Conservation (phyloP, 2,113 vertebrate genomes). For the Istiophorus platypterus region DNA sequence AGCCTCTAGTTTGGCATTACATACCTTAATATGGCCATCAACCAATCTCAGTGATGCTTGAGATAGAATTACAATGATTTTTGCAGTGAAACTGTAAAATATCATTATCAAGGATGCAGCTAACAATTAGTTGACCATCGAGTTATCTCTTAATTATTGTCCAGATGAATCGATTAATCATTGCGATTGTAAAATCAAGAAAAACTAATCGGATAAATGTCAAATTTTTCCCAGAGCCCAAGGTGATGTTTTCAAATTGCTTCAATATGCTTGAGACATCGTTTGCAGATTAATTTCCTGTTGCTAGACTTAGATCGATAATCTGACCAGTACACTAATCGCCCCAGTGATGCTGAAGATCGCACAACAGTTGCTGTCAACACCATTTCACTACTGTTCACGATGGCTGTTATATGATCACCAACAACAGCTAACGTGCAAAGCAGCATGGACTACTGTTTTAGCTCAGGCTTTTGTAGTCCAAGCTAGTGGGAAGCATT, state of each 20-base stretch:
- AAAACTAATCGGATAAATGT: not conserved
- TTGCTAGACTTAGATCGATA: not conserved
- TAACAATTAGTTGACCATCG: not conserved
- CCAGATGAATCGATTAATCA: not conserved
- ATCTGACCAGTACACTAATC: not conserved
- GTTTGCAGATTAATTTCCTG: not conserved
- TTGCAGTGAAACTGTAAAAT: not conserved
- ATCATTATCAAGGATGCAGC: not conserved
- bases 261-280: not conserved
- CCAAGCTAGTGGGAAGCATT: conserved; percentile 19
- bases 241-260: not conserved
- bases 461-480: conserved; percentile 14
- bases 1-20: conserved; percentile 1
- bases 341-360: not conserved
- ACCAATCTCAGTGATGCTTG: no score
- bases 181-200: not conserved
- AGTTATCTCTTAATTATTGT: not conserved
- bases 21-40: not conserved
- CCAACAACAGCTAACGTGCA: not conserved
- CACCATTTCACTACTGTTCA: not conserved
- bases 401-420: not conserved
- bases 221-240: not conserved
- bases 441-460: conserved; percentile 13
- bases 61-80: not conserved
- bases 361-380: not conserved